phyloP scores from a whole-genome alignment of 2,797 vertebrate genomes.

The Lycodopsis pacificus region DNA sequence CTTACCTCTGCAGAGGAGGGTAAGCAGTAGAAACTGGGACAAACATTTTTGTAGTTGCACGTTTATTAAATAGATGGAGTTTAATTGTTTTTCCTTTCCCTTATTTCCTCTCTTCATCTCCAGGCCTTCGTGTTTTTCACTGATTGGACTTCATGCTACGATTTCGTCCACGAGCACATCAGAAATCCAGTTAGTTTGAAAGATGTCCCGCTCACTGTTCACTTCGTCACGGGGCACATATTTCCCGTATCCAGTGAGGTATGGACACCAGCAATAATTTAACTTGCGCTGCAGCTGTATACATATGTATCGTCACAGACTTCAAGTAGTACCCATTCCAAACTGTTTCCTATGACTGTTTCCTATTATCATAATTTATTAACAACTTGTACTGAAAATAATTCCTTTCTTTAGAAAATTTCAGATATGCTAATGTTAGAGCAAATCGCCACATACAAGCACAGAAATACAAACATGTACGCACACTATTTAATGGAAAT shows the following conservation, averaged over 20 bases:
- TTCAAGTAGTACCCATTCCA: too few relatives aligned
- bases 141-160: constrained; percentile 16
- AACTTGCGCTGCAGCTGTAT: neutral
- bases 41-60: rapidly evolving
- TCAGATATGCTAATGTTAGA: too few relatives aligned
- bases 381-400: too few relatives aligned
- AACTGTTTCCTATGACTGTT: too few relatives aligned
- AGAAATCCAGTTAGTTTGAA: neutral
- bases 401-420: too few relatives aligned
- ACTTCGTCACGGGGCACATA: constrained; percentile 50
- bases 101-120: neutral
- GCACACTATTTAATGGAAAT: too few relatives aligned
- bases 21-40: constrained; percentile 24
- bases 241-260: constrained; percentile 54
- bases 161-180: constrained; percentile 31
- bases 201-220: neutral
- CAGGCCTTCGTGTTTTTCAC: constrained; percentile 65
- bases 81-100: neutral
- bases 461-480: too few relatives aligned
- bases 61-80: neutral
- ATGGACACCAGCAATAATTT: neutral
- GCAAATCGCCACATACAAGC: too few relatives aligned
- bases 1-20: constrained; percentile 70
- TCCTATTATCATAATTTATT: too few relatives aligned
- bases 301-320: too few relatives aligned